Evolutionary conservation across 2,113 vertebrate genomes (phyloP).

Genomic region (Oncorhynchus mykiss): DNA sequence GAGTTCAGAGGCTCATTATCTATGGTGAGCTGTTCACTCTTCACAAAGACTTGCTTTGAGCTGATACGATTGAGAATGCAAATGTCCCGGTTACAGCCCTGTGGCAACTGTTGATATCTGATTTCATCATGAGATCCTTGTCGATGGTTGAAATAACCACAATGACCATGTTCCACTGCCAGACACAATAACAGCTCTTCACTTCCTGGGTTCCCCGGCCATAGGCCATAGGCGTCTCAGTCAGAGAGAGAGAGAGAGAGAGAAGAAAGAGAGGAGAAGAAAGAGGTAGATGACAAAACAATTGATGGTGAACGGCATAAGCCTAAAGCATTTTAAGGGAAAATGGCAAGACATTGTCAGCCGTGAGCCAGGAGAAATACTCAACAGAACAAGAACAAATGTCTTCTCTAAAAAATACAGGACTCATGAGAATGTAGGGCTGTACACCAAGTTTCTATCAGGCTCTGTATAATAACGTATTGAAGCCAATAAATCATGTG

Average conservation of each 20-base stretch:
- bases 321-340: no score
- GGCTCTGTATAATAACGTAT: not conserved
- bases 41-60: slow-evolving; percentile 19
- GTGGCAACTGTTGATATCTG: slow-evolving; percentile 34
- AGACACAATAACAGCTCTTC: slow-evolving; percentile 32
- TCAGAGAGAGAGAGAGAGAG: not conserved
- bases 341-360: no score
- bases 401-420: no score
- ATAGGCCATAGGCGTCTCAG: not conserved
- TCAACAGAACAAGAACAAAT: no score
- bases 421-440: not conserved
- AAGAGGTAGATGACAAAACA: no score
- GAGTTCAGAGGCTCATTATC: slow-evolving; percentile 52
- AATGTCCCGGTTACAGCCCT: slow-evolving; percentile 16
- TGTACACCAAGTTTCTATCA: not conserved
- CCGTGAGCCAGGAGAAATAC: no score
- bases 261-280: not conserved
- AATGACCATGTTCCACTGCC: not conserved
- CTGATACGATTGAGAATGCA: slow-evolving; percentile 19
- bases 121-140: slow-evolving; percentile 34
- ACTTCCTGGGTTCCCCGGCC: not conserved
- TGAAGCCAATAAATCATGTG: not conserved
- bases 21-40: slow-evolving; percentile 35
- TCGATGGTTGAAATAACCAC: slow-evolving; percentile 26
- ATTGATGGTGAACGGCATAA: no score